Conservation (phyloP, 2,113 vertebrate species). For the Rhinopithecus roxellana region DNA sequence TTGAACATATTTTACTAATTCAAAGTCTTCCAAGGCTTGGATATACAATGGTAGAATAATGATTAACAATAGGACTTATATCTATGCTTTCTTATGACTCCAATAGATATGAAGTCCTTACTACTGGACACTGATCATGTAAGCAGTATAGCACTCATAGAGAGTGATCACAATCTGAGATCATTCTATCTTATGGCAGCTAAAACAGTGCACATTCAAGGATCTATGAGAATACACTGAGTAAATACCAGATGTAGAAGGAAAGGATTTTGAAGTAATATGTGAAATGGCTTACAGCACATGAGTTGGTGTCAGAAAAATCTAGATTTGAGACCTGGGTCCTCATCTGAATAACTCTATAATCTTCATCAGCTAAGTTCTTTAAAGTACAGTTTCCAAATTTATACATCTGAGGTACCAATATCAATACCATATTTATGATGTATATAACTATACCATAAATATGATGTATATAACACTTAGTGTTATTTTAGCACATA, state of each 20-base stretch:
- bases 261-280: neutral
- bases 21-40: neutral
- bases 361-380: neutral
- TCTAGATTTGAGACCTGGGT: neutral
- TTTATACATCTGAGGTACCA: neutral
- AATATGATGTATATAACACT: neutral
- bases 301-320: neutral
- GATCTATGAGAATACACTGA: neutral
- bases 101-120: neutral
- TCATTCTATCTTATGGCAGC: neutral
- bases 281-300: neutral
- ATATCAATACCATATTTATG: neutral
- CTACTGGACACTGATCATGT: neutral
- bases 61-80: neutral
- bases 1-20: neutral
- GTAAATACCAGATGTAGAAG: neutral
- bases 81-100: neutral
- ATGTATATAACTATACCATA: neutral
- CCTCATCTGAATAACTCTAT: neutral
- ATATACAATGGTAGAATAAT: neutral
- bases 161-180: neutral
- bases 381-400: neutral
- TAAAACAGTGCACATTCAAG: neutral
- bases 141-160: neutral
- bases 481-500: neutral